These are phyloP conservation scores for Microtus pennsylvanicus DNA, from an alignment of 2,113 vertebrate species.

Conservation along the genomic window DNA sequence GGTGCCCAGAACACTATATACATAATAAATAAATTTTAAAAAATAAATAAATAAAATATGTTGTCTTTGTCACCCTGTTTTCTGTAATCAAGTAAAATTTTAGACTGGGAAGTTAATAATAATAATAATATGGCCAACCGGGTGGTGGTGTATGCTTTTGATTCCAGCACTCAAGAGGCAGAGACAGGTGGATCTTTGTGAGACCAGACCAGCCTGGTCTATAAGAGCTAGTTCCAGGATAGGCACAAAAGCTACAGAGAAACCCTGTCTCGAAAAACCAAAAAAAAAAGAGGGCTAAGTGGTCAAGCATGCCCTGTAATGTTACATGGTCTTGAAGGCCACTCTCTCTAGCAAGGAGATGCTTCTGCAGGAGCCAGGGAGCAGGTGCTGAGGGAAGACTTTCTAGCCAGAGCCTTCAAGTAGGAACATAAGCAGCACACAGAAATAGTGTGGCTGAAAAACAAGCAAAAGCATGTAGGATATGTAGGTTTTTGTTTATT, in stretches of 20 bases:
- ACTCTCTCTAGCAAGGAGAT: not conserved
- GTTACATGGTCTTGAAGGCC: not conserved
- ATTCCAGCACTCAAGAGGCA: too few relatives aligned
- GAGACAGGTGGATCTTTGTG: too few relatives aligned
- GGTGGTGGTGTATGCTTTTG: too few relatives aligned
- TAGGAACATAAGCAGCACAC: not conserved
- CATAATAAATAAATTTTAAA: too few relatives aligned
- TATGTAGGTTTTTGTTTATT: too few relatives aligned
- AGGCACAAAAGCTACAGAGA: too few relatives aligned
- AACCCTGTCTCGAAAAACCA: too few relatives aligned
- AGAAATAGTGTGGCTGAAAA: not conserved
- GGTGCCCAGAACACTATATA: too few relatives aligned
- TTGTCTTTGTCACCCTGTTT: not conserved
- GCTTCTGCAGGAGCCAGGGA: not conserved
- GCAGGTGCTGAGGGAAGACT: not conserved
- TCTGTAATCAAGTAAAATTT: conserved; percentile 17
- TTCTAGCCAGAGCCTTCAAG: not conserved
- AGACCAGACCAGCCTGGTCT: too few relatives aligned
- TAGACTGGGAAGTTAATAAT: not conserved
- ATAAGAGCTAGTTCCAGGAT: too few relatives aligned
- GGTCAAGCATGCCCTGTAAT: not conserved
- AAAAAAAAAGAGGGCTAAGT: not conserved
- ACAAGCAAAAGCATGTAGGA: not conserved
- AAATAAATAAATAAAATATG: not conserved
- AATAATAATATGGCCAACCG: not conserved